These are phyloP conservation scores for Mesorhabditis sp. DNA, from an alignment of 2,888 invertebrate species.

Conservation along the genomic window DNA sequence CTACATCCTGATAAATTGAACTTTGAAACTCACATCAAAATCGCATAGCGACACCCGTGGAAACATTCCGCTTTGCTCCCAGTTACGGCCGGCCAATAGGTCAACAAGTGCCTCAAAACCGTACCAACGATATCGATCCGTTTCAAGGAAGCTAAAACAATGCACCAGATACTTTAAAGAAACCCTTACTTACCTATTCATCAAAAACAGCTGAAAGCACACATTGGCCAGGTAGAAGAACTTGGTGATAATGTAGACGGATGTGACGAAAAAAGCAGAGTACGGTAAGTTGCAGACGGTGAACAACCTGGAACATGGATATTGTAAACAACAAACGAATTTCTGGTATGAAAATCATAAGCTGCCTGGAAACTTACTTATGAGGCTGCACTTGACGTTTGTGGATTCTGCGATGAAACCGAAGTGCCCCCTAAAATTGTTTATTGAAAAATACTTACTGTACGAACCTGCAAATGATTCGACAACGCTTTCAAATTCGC, in stretches of 20 bases:
- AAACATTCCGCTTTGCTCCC: conserved; percentile 54
- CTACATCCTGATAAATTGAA: neutral
- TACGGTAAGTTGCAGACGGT: conserved; percentile 56
- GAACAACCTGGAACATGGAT: conserved; percentile 28
- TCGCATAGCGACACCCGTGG: conserved; percentile 55
- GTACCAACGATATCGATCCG: conserved; percentile 49
- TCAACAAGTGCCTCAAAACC: conserved; percentile 54
- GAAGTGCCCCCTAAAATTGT: conserved; percentile 48
- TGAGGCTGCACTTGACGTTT: conserved; percentile 53
- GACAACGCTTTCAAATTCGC: conserved; percentile 53
- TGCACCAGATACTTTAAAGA: neutral
- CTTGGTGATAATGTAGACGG: conserved; percentile 55
- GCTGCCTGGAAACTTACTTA: conserved; percentile 6
- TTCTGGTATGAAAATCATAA: neutral
- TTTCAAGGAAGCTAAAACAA: conserved; percentile 44
- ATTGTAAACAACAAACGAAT: neutral
- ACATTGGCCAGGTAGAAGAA: conserved; percentile 56
- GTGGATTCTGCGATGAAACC: conserved; percentile 56
- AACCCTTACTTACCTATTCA: conserved; percentile 46
- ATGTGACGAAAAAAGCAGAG: conserved; percentile 55
- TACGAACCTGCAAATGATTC: conserved; percentile 43
- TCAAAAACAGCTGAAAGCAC: conserved; percentile 46
- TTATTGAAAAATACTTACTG: conserved; percentile 11
- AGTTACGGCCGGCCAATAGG: conserved; percentile 51
- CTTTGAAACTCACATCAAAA: conserved; percentile 41